Base-by-base conservation (phyloP, 1,140 invertebrate species). In the Neodiprion lecontei region DNA sequence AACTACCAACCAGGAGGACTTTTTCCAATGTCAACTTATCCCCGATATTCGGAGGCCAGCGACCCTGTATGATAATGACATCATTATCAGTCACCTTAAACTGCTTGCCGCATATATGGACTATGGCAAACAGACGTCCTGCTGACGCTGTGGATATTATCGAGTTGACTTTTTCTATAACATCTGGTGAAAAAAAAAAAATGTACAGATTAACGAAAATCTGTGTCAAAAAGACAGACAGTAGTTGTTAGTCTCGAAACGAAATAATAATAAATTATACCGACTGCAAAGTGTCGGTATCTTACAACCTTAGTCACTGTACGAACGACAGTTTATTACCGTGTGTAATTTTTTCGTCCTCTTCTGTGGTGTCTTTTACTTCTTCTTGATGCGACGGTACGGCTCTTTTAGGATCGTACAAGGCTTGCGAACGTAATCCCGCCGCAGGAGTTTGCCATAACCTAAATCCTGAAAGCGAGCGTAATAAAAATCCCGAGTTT, bases 41-140 rank as follows among this genome's bases (percentile, higher is more conserved):
- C 0, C 96, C 96, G 77, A 93, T 90, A 69, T 91, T 92, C 10
- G 96, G 96, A 17, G 94, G 92, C 93, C 96, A 97, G 78, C 94
- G 92, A 1, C 94, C 94, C 84, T 96, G 92, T 7, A 98, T 88
- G 1, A 97, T 88, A 65, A 99, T 90, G 1, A 98, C 87, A 88
- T 98, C 97, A 68, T 94, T 96, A 65, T 93, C 89, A 4, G 96
- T 98, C 0, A 98, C 89, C 89, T 97, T 96, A 82, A 93, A 95
- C 83, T 98, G 97, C 86, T 94, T 95, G 4, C 96, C 96, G 77
- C 91, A 89, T 10, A 98, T 74, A 79, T 96, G 92, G 7, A 98
- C 90, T 8, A 98, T 91, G 9, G 96, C 96, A 90, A 98, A 98
- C 67, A 97, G 89, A 68, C 96, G 89, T 7, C 96, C 95, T 65